A percentile compares a stretch with the other conserved stretches of the same genome.
Evolutionary conservation across 2,888 invertebrate genomes (phyloP).

Genomic region (Teleiodes luculella): DNA sequence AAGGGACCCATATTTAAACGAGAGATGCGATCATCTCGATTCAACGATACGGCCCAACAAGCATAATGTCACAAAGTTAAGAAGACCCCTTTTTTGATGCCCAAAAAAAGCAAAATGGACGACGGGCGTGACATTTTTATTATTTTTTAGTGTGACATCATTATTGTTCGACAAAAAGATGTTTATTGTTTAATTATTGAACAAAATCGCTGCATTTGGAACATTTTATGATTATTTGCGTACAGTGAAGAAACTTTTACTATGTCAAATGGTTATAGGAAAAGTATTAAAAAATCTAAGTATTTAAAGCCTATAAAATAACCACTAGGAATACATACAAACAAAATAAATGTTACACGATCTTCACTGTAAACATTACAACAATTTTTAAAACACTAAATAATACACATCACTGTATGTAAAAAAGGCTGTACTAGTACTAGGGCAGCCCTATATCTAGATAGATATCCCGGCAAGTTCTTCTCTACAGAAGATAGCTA

Average conservation of each 20-base stretch:
- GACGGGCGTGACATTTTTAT: slow-evolving; percentile 10
- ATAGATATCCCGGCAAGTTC: no score
- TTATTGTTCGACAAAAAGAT: slow-evolving; percentile 30
- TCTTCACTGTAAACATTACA: no score
- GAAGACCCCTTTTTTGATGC: background rate
- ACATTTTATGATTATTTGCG: slow-evolving; percentile 35
- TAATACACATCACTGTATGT: no score
- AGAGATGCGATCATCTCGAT: background rate
- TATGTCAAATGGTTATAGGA: background rate
- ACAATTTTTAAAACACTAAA: no score
- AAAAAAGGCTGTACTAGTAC: no score
- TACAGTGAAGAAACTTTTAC: background rate
- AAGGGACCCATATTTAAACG: background rate
- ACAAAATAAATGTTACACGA: no score
- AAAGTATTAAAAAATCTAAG: no score
- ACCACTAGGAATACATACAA: no score
- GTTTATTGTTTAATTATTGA: slow-evolving; percentile 54
- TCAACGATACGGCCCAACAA: background rate
- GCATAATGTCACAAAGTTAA: background rate
- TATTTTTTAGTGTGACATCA: slow-evolving; percentile 16
- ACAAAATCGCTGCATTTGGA: slow-evolving; percentile 43
- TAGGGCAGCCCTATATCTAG: no score
- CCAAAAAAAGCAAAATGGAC: background rate
- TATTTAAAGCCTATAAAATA: no score
- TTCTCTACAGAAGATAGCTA: no score